Evolutionary conservation across 2,888 invertebrate species (phyloP).

Genomic region (Volucella zonaria): DNA sequence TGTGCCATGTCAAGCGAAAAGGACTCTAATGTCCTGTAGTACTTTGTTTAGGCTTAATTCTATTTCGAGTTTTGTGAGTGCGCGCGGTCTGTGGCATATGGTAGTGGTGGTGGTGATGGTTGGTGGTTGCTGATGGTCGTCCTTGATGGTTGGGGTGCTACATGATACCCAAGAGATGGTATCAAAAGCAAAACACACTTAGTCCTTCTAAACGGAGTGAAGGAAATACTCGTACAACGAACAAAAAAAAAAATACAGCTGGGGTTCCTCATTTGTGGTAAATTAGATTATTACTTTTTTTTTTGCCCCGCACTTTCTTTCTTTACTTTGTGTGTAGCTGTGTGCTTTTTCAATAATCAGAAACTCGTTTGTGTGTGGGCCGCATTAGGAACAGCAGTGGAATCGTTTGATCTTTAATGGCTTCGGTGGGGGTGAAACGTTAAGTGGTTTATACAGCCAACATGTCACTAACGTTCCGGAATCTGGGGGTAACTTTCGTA

Average conservation of each 20-base stretch:
- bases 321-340: slow-evolving; percentile 37
- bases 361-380: slow-evolving; percentile 68
- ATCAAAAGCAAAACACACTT: slow-evolving; percentile 61
- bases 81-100: slow-evolving; percentile 64
- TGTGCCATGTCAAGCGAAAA: slow-evolving; percentile 71
- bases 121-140: slow-evolving; percentile 36
- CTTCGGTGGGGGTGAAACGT: slow-evolving; percentile 73
- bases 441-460: slow-evolving; percentile 73
- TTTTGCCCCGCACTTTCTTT: slow-evolving; percentile 1
- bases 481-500: slow-evolving; percentile 26
- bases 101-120: slow-evolving; percentile 32
- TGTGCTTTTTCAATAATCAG: slow-evolving; percentile 69
- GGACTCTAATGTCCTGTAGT: slow-evolving; percentile 73
- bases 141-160: slow-evolving; percentile 27
- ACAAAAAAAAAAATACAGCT: slow-evolving; percentile 53
- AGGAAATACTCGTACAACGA: neutral
- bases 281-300: slow-evolving; percentile 73
- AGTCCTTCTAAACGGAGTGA: slow-evolving; percentile 24
- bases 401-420: slow-evolving; percentile 74
- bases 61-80: slow-evolving; percentile 69
- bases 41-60: slow-evolving; percentile 74
- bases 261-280: slow-evolving; percentile 72
- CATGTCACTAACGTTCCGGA: slow-evolving; percentile 69
- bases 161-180: slow-evolving; percentile 59
- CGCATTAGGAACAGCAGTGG: slow-evolving; percentile 52